Conservation (phyloP, 1,140 invertebrate genomes). For the Diorhabda carinulata region DNA sequence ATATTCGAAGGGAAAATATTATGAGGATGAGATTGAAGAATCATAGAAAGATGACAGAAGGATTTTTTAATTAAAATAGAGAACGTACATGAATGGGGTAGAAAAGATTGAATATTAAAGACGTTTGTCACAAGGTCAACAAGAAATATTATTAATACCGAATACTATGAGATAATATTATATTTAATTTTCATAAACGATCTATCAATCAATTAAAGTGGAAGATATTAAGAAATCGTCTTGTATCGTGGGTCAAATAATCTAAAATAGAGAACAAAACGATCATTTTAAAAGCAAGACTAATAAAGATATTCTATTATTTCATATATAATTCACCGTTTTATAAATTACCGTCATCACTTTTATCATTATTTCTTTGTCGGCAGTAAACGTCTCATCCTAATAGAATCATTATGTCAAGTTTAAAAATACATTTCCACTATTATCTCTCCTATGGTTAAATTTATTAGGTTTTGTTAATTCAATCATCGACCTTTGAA, state of each 20-base stretch:
- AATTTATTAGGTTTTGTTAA: conserved; percentile 3
- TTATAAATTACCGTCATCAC: background rate
- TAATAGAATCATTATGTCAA: conserved; percentile 3
- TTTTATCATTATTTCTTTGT: background rate
- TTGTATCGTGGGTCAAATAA: background rate
- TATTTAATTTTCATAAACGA: too few species aligned
- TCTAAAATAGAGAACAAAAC: background rate
- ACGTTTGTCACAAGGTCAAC: too few species aligned
- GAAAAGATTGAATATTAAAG: too few species aligned
- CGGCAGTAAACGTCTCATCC: background rate
- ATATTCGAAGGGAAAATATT: too few species aligned
- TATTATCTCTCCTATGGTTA: background rate
- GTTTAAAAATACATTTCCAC: background rate
- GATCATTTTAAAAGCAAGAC: background rate
- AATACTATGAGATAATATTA: too few species aligned
- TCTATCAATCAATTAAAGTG: too few species aligned
- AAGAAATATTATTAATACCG: too few species aligned
- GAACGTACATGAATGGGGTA: too few species aligned
- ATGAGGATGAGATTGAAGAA: too few species aligned
- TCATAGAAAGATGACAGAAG: too few species aligned
- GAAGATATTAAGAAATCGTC: too few species aligned
- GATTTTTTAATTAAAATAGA: too few species aligned
- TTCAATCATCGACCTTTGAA: background rate
- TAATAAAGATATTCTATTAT: background rate
- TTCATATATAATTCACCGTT: background rate